Evolutionary conservation across 2,888 invertebrate genomes (phyloP), one percentile per base, ranked within the genome.

Genomic region (Cosmia pyralina): DNA sequence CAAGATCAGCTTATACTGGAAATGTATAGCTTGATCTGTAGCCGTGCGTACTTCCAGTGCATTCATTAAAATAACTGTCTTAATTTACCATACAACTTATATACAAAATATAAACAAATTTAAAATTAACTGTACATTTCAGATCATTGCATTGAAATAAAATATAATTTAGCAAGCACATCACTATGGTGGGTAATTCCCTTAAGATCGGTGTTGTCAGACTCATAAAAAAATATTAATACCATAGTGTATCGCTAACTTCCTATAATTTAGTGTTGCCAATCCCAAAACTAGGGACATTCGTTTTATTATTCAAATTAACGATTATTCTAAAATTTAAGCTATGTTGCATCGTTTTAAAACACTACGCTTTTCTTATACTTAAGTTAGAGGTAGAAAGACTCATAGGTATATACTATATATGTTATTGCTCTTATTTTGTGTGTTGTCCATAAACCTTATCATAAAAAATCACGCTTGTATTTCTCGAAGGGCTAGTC

Each of bases 301-400:
- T 69, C 4, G 2, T 38, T 7, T 48, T 19, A 13, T 34, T 34
- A 28, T 69, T 38, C 19, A 22, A 13, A 19, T n/a, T 38, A 38
- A 58, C 5, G 0, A 58, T 50, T 50, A 71, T 58, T n/a, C n/a
- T 48, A 60, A 22, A 53, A 38, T n/a, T 46, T 38, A 28, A 53
- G 10, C 48, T 72, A 58, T 17, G 17, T 53, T 28, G 41, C 13
- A 50, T 19, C 7, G 19, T 34, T 58, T 44, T 22, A 19, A 44
- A 13, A 60, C 15, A 28, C 48, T 28, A 48, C 8, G 5, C 8
- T 48, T 41, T 59, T 46, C 28, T n/a, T 44, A 50, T 58, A 59
- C 5, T 50, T 22, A 34, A 53, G 15, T 22, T 34, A 59, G 72
- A 72, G 72, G 74, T 72, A 73, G 73, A 38, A 28, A 28, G 15